Percentiles rank a stretch among this genome's conserved stretches.
These are phyloP conservation scores for Hololepta plana DNA, from an alignment of 2,888 invertebrate species.

Conservation along the genomic window DNA sequence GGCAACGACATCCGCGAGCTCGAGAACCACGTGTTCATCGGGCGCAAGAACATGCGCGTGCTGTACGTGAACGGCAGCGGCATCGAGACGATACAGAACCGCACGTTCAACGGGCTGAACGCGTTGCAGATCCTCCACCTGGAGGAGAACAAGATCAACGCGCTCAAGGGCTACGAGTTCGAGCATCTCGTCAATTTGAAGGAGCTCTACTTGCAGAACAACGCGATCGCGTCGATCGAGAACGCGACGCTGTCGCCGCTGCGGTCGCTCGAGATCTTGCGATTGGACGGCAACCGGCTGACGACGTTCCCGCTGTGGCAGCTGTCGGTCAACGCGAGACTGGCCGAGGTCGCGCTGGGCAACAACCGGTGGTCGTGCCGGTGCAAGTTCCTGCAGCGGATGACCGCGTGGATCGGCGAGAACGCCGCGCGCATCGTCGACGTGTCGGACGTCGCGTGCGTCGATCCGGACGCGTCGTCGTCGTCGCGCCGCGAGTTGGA, in stretches of 20 bases:
- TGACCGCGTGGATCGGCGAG: conserved; percentile 66
- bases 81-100: conserved; percentile 70
- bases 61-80: conserved; percentile 74
- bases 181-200: conserved; percentile 60
- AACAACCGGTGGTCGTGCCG: conserved; percentile 82
- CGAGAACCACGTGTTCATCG: conserved; percentile 76
- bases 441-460: conserved; percentile 62
- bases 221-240: conserved; percentile 58
- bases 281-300: conserved; percentile 70
- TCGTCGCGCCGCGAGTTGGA: conserved; percentile 64
- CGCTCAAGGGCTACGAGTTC: conserved; percentile 71
- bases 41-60: conserved; percentile 72
- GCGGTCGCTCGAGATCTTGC: conserved; percentile 58
- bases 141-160: conserved; percentile 65
- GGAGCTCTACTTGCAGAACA: conserved; percentile 74
- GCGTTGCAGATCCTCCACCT: conserved; percentile 65
- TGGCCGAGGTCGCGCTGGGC: conserved; percentile 60
- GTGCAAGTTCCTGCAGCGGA: conserved; percentile 71
- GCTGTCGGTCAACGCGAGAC: conserved; percentile 44
- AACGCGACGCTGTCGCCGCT: conserved; percentile 65
- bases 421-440: conserved; percentile 66
- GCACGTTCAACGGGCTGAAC: conserved; percentile 75
- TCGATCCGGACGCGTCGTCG: conserved; percentile 54
- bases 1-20: conserved; percentile 74
- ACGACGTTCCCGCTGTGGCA: conserved; percentile 66